Evolutionary conservation across 2,888 invertebrate species (phyloP), one percentile per base, ranked within the genome.

Genomic region (Fragum sueziense): DNA sequence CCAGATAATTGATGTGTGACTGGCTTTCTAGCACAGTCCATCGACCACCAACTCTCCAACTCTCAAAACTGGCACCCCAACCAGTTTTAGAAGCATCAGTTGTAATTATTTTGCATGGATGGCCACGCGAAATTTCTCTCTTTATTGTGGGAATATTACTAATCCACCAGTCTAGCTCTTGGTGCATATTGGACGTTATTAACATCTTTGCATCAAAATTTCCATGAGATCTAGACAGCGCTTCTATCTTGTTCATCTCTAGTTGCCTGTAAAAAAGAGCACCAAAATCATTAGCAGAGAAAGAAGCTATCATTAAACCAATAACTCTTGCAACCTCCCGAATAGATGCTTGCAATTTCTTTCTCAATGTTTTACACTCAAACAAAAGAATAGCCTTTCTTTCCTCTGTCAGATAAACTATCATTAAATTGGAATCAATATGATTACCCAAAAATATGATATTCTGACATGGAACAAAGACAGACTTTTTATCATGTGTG

Each of bases 371-470:
- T 33, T 0, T 47, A 34, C 75, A 41, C 4, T 6, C 41, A 22
- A n/a, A 14, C 17, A 17, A 29, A 33, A 62, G 27, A 22, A 33
- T 29, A 11, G 27, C 62, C 7, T 31, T 14, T 20, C 62, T 31
- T 69, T 75, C 74, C 7, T 73, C 33, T 54, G 76, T 73, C n/a
- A 84, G 47, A 27, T 62, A 51, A 14, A 82, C 80, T 9, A 69
- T 79, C 79, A 84, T 86, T 34, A 68, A 70, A 27, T 70, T 61
- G 51, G 84, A 78, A 72, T 84, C 62, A n/a, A 84, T 82, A 27
- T 74, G 54, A 75, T 74, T 76, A 2, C 83, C 83, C n/a, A 82
- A 54, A 62, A 80, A 84, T 33, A 33, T 25, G 17, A 62, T 11
- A 33, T 61, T 9, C n/a, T 77, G 74, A 22, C 74, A 65, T 14